These are phyloP conservation scores for Chanos chanos DNA, from an alignment of 2,797 vertebrate genomes.

Conservation along the genomic window DNA sequence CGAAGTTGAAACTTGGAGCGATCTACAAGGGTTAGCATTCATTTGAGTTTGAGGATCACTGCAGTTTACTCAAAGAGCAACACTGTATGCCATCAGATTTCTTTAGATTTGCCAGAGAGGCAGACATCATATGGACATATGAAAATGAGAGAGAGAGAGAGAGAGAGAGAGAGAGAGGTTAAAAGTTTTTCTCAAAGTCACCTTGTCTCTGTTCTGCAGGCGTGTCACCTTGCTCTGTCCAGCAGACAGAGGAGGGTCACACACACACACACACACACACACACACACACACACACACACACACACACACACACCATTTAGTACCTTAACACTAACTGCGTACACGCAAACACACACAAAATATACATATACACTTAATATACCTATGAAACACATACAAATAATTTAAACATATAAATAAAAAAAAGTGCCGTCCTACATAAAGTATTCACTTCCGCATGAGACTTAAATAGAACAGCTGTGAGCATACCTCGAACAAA, in stretches of 20 bases:
- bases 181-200: slow-evolving; percentile 64
- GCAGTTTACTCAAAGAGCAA: too few relatives aligned
- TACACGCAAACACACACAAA: too few relatives aligned
- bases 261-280: neutral
- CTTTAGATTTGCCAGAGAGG: neutral
- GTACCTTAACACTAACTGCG: too few relatives aligned
- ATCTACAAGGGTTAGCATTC: neutral
- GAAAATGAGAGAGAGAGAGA: neutral
- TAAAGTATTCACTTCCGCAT: too few relatives aligned
- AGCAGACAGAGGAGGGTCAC: neutral
- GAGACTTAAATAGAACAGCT: too few relatives aligned
- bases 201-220: slow-evolving; percentile 56
- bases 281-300: slow-evolving; percentile 2
- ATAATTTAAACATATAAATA: too few relatives aligned
- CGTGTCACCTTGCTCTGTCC: slow-evolving; percentile 37
- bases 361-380: too few relatives aligned
- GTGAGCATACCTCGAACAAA: too few relatives aligned
- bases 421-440: too few relatives aligned
- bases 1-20: neutral
- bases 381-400: too few relatives aligned
- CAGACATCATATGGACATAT: neutral
- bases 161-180: neutral
- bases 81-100: too few relatives aligned
- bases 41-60: neutral
- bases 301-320: neutral